phyloP scores from a whole-genome alignment of 2,888 invertebrate species.

The Zhuqinia jingwanae region DNA sequence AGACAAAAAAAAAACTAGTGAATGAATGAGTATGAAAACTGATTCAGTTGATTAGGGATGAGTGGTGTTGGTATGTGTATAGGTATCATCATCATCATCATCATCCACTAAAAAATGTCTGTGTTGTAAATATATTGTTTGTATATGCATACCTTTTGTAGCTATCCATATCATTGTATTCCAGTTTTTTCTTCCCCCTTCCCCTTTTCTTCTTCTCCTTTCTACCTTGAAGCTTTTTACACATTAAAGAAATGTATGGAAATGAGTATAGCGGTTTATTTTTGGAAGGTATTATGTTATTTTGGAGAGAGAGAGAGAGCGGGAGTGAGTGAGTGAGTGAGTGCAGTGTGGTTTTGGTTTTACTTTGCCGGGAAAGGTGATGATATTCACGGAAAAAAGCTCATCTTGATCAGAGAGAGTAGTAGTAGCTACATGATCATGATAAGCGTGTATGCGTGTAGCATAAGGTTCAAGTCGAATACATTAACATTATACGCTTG shows the following conservation, averaged over 20 bases:
- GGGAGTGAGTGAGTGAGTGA: background rate
- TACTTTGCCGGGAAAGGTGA: background rate
- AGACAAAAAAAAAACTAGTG: background rate
- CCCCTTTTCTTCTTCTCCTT: background rate
- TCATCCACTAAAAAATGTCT: slow-evolving; percentile 14
- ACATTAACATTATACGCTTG: slow-evolving; percentile 33
- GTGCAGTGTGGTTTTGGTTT: background rate
- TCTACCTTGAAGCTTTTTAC: slow-evolving; percentile 26
- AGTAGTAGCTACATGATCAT: background rate
- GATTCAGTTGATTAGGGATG: slow-evolving; percentile 69
- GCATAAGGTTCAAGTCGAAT: slow-evolving; percentile 34
- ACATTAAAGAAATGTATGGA: slow-evolving; percentile 38
- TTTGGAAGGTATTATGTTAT: slow-evolving; percentile 41
- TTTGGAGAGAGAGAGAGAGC: slow-evolving; percentile 12
- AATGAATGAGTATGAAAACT: slow-evolving; percentile 58
- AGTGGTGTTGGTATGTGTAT: slow-evolving; percentile 24
- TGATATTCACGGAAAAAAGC: background rate
- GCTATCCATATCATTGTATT: background rate
- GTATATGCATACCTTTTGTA: too few relatives aligned
- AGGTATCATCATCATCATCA: background rate
- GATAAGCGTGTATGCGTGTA: too few relatives aligned
- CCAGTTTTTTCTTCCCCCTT: background rate
- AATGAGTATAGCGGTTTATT: slow-evolving; percentile 38
- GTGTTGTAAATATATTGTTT: too few relatives aligned
- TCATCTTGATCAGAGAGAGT: slow-evolving; percentile 34